Evolutionary conservation across 2,113 vertebrate species (phyloP), one percentile per base, ranked within the genome.

Genomic region (Oreochromis tanganicae): DNA sequence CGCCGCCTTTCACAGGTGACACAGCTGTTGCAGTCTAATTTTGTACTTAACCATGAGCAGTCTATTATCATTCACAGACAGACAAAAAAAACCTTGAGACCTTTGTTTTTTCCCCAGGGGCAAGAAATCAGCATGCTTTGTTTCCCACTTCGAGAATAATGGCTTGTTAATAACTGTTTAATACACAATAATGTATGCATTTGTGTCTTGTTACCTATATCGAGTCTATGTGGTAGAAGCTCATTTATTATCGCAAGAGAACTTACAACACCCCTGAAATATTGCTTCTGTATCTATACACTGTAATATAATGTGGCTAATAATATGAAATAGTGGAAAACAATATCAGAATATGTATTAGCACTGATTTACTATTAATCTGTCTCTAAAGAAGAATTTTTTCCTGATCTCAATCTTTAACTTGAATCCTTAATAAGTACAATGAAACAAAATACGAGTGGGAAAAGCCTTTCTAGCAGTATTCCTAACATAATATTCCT

Each of bases 1-100:
- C 91, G 88, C 93, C 79, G 92, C 63, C 56, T 41, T 81, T 87
- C 71, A 41, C 68, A 93, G 91, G 90, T 92, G 93, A 92, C 94
- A 90, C 95, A 94, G 94, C 91, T 95, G 94, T 91, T 90, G 89
- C 87, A 83, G 87, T 89, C 84, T 85, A 75, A 94, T 94, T 91
- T 94, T 90, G 91, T 90, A 94, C 91, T 93, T 90, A 93, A 87
- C 85, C 84, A 87, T 24, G 36, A 88, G 86, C 63, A 85, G 83
- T 86, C 91, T 81, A 92, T 95, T 94, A 94, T 90, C 85, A 88
- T 87, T 86, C 52, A 17, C 73, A 87, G 85, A 90, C 68, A 90
- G 87, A 27, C 27, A 27, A 88, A 92, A 90, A 84, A 43, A 85
- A 34, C 48, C 82, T 57, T 85, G 71, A 86, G 87, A 21, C 43